These are phyloP conservation scores for Serranus cabrilla DNA, from an alignment of 2,797 vertebrate species.

Conservation along the genomic window DNA sequence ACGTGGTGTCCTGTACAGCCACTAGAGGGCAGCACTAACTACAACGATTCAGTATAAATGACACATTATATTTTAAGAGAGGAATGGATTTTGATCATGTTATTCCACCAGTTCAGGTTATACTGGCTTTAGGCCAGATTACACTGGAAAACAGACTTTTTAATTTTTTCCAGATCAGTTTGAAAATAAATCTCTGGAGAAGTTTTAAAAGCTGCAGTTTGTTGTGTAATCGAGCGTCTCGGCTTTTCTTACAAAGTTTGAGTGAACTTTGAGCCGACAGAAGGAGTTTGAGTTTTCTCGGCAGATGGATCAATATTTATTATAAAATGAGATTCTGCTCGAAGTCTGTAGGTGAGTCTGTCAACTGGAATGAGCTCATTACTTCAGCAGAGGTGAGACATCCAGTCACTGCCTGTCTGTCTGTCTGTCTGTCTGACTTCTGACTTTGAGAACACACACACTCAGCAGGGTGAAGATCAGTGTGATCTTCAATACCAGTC, in stretches of 20 bases:
- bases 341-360: constrained; percentile 20
- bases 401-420: not conserved
- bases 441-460: constrained; percentile 2
- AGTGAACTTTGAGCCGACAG: constrained; percentile 3
- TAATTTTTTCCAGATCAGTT: not conserved
- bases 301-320: constrained; percentile 19
- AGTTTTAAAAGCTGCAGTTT: not conserved
- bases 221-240: not conserved
- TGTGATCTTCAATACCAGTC: not conserved
- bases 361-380: constrained; percentile 31
- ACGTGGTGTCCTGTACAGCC: too few species aligned
- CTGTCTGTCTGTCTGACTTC: constrained; percentile 9
- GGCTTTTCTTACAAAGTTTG: constrained; percentile 1
- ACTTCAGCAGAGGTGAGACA: constrained; percentile 14
- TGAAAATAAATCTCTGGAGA: not conserved
- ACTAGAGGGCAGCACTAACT: too few species aligned
- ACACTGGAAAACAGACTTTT: not conserved
- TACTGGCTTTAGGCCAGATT: not conserved
- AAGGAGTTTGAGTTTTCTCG: not conserved
- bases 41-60: too few species aligned
- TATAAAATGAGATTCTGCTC: constrained; percentile 19
- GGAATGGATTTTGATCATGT: too few species aligned
- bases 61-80: too few species aligned
- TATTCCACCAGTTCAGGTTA: too few species aligned
- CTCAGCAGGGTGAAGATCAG: not conserved